A percentile compares a stretch with the other conserved stretches of the same genome.
These are phyloP conservation scores for Parauchenoglanis ngamensis DNA, from an alignment of 2,797 vertebrate species.

Conservation along the genomic window DNA sequence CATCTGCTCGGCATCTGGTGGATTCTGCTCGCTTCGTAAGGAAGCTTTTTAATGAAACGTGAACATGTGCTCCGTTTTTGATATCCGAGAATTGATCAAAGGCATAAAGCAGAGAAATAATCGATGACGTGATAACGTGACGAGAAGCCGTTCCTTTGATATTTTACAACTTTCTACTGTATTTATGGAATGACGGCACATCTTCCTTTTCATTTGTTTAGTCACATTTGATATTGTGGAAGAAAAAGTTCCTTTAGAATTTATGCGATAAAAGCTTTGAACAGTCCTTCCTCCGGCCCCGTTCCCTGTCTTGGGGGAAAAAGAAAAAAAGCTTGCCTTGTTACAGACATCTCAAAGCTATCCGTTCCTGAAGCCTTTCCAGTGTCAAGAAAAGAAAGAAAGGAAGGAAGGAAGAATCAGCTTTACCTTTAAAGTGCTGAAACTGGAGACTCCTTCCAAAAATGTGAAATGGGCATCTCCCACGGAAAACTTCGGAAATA, in stretches of 20 bases:
- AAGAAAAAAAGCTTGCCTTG: not conserved
- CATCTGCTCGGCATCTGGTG: not conserved
- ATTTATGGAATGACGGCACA: not conserved
- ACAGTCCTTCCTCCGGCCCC: not conserved
- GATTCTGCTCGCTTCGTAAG: not conserved
- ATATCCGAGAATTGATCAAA: not conserved
- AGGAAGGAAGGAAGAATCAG: not conserved
- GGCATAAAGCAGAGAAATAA: not conserved
- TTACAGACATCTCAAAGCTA: not conserved
- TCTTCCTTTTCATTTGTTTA: not conserved
- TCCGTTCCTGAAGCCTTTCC: not conserved
- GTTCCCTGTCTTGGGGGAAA: not conserved
- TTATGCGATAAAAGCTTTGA: not conserved
- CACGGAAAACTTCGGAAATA: too few species aligned
- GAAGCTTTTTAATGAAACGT: not conserved
- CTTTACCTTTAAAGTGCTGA: not conserved
- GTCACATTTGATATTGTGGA: not conserved
- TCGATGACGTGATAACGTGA: not conserved
- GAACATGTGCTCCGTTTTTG: not conserved
- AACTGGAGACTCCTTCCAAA: not conserved
- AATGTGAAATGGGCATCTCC: not conserved
- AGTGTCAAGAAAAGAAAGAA: not conserved
- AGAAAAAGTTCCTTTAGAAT: not conserved
- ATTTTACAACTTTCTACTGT: not conserved
- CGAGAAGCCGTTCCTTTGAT: too few species aligned